Percentiles rank a stretch among this genome's conserved stretches.
These are phyloP conservation scores for Vulpes vulpes DNA, from an alignment of 2,113 vertebrate species.

Conservation along the genomic window DNA sequence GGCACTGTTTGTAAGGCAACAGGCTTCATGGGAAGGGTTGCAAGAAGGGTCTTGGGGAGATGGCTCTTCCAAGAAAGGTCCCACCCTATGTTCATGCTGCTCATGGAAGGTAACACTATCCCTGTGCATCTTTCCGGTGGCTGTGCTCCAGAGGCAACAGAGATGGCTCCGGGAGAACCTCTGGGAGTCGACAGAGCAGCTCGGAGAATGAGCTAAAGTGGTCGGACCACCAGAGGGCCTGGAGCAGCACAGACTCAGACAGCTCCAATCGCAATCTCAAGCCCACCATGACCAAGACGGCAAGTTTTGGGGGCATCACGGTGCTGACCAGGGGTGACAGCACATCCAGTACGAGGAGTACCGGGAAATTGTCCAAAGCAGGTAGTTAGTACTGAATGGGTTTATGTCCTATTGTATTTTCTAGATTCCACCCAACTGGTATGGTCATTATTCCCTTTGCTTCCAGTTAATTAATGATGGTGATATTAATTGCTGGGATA, in stretches of 20 bases:
- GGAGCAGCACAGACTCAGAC: constrained; percentile 98
- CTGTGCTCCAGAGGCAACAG: constrained; percentile 91
- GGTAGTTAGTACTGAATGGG: constrained; percentile 85
- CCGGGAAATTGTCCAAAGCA: constrained; percentile 92
- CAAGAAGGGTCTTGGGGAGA: not conserved
- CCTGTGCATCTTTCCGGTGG: constrained; percentile 53
- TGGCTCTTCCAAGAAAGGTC: not conserved
- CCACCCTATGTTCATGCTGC: not conserved
- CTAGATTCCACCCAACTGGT: not conserved
- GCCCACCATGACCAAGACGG: constrained; percentile 91
- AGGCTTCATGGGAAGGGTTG: not conserved
- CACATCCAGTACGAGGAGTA: constrained; percentile 89
- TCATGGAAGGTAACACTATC: not conserved
- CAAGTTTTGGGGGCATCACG: constrained; percentile 91
- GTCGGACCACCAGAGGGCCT: constrained; percentile 93
- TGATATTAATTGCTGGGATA: not conserved
- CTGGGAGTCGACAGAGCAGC: constrained; percentile 96
- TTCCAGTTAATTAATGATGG: not conserved
- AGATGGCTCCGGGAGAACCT: constrained; percentile 92
- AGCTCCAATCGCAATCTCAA: constrained; percentile 93
- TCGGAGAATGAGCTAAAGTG: constrained; percentile 94
- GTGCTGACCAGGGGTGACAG: constrained; percentile 91
- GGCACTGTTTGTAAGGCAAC: not conserved
- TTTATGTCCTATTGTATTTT: not conserved
- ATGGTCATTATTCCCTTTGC: not conserved